These are phyloP conservation scores for Eumeta japonica DNA, from an alignment of 1,140 invertebrate genomes.

Conservation along the genomic window DNA sequence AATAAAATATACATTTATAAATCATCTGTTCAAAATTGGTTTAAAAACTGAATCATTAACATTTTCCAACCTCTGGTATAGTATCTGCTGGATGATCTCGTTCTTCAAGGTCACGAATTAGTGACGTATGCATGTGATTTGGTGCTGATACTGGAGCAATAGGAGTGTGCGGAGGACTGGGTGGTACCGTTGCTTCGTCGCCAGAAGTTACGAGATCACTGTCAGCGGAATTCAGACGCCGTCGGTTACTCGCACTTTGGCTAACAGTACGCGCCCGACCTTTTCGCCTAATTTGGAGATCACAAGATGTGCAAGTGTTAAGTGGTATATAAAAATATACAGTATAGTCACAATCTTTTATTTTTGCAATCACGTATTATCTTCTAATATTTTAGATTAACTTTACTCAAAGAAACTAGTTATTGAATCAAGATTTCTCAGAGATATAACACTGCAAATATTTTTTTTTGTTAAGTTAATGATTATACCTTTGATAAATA, in stretches of 20 bases:
- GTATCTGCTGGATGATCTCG: background rate
- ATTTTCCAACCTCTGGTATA: background rate
- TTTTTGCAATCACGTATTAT: background rate
- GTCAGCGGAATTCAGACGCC: conserved; percentile 70
- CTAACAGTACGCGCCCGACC: conserved; percentile 65
- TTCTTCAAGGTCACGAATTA: background rate
- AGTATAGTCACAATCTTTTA: background rate
- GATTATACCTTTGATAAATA: too few relatives aligned
- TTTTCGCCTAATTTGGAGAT: conserved; percentile 56
- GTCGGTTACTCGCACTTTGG: conserved; percentile 59
- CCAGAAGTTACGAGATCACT: conserved; percentile 69
- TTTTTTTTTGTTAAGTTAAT: too few relatives aligned
- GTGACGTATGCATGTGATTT: background rate
- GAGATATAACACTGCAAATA: too few relatives aligned
- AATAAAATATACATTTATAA: conserved; percentile 15
- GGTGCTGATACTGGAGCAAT: background rate
- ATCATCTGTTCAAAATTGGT: background rate
- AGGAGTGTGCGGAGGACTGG: background rate
- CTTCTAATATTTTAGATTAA: too few relatives aligned
- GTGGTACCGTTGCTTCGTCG: too few relatives aligned
- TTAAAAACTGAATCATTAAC: background rate
- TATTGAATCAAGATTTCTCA: too few relatives aligned
- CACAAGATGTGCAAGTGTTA: background rate
- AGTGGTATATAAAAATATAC: conserved; percentile 4
- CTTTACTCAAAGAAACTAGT: too few relatives aligned